Percentiles rank a stretch among this genome's conserved stretches.
These are phyloP conservation scores for Papilio dardanus DNA, from an alignment of 1,140 invertebrate genomes.

Conservation along the genomic window DNA sequence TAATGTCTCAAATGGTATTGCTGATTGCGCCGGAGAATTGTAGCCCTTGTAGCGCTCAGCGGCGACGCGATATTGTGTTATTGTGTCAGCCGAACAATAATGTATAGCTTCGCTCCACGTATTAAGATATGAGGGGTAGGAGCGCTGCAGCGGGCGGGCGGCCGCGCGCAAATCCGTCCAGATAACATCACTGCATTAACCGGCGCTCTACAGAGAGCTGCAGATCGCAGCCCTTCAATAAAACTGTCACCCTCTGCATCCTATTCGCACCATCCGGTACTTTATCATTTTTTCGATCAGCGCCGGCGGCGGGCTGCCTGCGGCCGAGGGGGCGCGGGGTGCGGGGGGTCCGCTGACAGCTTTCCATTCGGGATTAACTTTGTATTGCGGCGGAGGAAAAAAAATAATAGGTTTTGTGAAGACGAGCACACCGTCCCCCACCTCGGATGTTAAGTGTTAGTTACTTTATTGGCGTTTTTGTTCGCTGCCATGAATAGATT, in stretches of 20 bases:
- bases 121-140: slow-evolving; percentile 17
- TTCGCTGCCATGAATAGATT: neutral
- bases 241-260: slow-evolving; percentile 55
- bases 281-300: slow-evolving; percentile 76
- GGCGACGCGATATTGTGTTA: slow-evolving; percentile 24
- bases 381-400: slow-evolving; percentile 50
- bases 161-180: slow-evolving; percentile 2
- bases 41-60: neutral
- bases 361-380: slow-evolving; percentile 65
- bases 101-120: slow-evolving; percentile 4
- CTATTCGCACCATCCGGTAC: slow-evolving; percentile 52
- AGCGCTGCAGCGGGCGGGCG: neutral
- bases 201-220: slow-evolving; percentile 8
- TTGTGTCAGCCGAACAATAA: slow-evolving; percentile 22
- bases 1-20: slow-evolving; percentile 3
- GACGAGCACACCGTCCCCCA: slow-evolving; percentile 43
- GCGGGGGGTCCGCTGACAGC: slow-evolving; percentile 62
- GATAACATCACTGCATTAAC: slow-evolving; percentile 9
- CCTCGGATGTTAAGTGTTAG: slow-evolving; percentile 30
- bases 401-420: slow-evolving; percentile 63
- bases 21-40: slow-evolving; percentile 17
- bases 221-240: slow-evolving; percentile 52
- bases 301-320: slow-evolving; percentile 41
- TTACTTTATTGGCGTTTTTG: slow-evolving; percentile 39
- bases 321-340: neutral